Conservation (phyloP, 2,113 vertebrate genomes). For the Syngnathus floridae region DNA sequence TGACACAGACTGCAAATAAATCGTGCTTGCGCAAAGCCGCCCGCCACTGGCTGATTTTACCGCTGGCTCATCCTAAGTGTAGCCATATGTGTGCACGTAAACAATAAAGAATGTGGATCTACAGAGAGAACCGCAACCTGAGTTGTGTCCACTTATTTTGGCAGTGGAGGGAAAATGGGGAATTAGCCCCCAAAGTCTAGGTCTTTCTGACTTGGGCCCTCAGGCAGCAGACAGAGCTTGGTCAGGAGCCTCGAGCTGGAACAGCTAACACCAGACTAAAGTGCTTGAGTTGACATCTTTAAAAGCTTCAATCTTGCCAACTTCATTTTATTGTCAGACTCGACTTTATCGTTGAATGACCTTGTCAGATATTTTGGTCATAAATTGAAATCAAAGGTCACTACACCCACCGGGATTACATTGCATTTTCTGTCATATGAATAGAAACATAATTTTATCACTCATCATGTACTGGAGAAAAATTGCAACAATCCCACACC, state of each 20-base stretch:
- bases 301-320: not conserved
- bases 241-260: not conserved
- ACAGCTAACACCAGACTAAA: not conserved
- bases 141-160: not conserved
- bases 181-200: not conserved
- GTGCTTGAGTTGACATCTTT: not conserved
- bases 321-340: not conserved
- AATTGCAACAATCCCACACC: slow-evolving; percentile 5
- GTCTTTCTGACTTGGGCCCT: not conserved
- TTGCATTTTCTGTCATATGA: not conserved
- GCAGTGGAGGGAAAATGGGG: not conserved
- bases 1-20: not conserved
- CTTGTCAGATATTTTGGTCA: not conserved
- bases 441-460: not conserved
- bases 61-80: slow-evolving; percentile 2
- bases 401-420: no score
- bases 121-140: not conserved
- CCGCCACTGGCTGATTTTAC: not conserved
- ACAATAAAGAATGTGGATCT: slow-evolving; percentile 4
- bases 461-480: slow-evolving; percentile 10
- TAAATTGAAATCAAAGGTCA: not conserved
- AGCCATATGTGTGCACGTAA: slow-evolving; percentile 1
- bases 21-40: not conserved
- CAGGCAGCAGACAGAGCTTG: not conserved
- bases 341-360: not conserved